Evolutionary conservation across 2,888 invertebrate genomes (phyloP).

Genomic region (Meliscaeva auricollis): DNA sequence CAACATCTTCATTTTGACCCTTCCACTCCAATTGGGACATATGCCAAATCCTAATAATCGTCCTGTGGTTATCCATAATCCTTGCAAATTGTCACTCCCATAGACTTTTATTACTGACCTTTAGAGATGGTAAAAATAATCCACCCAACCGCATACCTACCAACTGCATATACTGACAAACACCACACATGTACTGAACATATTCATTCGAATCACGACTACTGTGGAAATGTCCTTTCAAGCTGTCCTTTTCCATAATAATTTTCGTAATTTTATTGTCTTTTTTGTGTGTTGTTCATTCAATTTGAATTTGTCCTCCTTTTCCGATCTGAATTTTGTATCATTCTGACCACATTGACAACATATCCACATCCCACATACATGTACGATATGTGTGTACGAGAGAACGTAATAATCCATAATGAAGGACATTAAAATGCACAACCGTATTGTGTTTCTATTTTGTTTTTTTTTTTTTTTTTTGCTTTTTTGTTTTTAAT

Average conservation of each 20-base stretch:
- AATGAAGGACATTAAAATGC: conserved; percentile 30
- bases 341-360: conserved; percentile 31
- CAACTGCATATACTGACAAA: background rate
- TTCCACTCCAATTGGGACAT: background rate
- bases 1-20: background rate
- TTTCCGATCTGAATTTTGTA: background rate
- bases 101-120: conserved; percentile 26
- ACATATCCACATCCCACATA: background rate
- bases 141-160: background rate
- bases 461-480: background rate
- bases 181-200: background rate
- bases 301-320: conserved; percentile 16
- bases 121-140: background rate
- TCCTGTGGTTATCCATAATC: conserved; percentile 20
- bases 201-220: background rate
- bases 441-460: conserved; percentile 17
- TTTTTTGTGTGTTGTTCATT: conserved; percentile 17
- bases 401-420: conserved; percentile 21
- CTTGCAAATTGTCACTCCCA: conserved; percentile 22
- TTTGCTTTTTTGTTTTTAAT: background rate
- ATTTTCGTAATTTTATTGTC: conserved; percentile 28
- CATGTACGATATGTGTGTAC: background rate
- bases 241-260: conserved; percentile 37
- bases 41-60: background rate
- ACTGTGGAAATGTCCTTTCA: conserved; percentile 13